Evolutionary conservation across 2,888 invertebrate species (phyloP), one percentile per base, ranked within the genome.

Genomic region (Meloe dianella): DNA sequence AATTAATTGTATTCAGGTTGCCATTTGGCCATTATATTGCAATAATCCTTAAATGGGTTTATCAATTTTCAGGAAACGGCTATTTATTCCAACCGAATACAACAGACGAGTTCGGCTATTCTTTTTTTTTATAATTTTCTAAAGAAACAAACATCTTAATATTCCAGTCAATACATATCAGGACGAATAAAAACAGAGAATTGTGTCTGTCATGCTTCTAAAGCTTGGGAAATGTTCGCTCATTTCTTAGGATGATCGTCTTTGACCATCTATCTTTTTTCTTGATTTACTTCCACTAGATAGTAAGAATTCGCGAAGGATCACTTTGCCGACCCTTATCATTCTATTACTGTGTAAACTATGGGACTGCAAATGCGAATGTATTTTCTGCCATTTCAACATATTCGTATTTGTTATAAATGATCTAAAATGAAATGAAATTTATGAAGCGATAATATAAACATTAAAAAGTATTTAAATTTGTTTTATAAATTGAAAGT

Each of bases 271-370:
- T 65, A 1, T 47, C 7, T 20, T 20, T 20, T 47, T 47, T 47
- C 66, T 38, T 72, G 70, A 71, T 17, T 41, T 3, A 4, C 17
- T 35, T 73, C 68, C 71, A 60, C 60, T 61, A 66, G n/a, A n/a
- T n/a, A n/a, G 58, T 68, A 62, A 56, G 70, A 60, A 63, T 67
- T 61, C 64, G 63, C 47, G 67, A 60, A 60, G 57, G 63, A 65
- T 65, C 64, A 60, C 63, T 65, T 65, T 69, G 65, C 70, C 70
- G 73, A 77, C 76, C 76, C 76, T 78, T 75, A 75, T 78, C 77
- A 78, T 77, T 77, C 76, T 74, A 74, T 77, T 77, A 76, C 76
- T 75, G 76, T 74, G 74, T 77, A 74, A 77, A 74, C 73, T 72
- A 71, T 66, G 70, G 68, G 68, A 64, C 62, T 67, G 65, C 64